A percentile compares a stretch with the other conserved stretches of the same genome.
phyloP scores from a whole-genome alignment of 64 coral and sea anemone genomes.

The Platygyra sinensis region DNA sequence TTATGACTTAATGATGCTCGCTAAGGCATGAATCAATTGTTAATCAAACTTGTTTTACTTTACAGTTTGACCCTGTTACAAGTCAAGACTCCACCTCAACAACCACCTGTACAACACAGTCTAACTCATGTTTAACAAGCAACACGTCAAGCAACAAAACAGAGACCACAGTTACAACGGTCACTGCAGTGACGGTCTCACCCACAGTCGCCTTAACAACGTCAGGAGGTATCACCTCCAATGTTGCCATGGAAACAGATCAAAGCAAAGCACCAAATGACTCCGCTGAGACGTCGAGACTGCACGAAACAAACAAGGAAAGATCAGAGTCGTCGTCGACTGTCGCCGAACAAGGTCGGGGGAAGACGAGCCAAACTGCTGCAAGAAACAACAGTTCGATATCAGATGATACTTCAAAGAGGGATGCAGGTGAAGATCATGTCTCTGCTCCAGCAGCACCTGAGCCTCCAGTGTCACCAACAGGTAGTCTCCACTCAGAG shows the following conservation, averaged over 20 bases:
- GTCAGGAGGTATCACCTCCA: not conserved
- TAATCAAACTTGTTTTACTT: not conserved
- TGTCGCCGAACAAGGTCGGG: not conserved
- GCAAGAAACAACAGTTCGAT: not conserved
- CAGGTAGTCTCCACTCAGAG: constrained; percentile 10
- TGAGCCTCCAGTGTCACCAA: not conserved
- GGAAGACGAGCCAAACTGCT: not conserved
- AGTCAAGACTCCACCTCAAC: not conserved
- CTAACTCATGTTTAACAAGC: not conserved
- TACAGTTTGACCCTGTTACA: constrained; percentile 15
- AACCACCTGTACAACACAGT: not conserved
- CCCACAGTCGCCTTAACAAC: constrained; percentile 16
- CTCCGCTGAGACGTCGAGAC: not conserved
- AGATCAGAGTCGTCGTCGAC: not conserved
- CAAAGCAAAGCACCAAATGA: not conserved
- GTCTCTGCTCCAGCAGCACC: not conserved
- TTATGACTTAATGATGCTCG: too few species aligned
- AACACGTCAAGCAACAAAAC: not conserved
- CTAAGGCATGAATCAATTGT: not conserved
- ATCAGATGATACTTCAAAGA: not conserved
- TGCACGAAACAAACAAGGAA: not conserved
- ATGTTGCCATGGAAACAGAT: constrained; percentile 3
- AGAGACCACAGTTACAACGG: not conserved
- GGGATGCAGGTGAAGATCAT: not conserved
- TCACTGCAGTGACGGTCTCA: not conserved